A percentile compares a stretch with the other conserved stretches of the same genome.
These are phyloP conservation scores for Cactoblastis cactorum DNA, from an alignment of 2,888 invertebrate genomes.

Conservation along the genomic window DNA sequence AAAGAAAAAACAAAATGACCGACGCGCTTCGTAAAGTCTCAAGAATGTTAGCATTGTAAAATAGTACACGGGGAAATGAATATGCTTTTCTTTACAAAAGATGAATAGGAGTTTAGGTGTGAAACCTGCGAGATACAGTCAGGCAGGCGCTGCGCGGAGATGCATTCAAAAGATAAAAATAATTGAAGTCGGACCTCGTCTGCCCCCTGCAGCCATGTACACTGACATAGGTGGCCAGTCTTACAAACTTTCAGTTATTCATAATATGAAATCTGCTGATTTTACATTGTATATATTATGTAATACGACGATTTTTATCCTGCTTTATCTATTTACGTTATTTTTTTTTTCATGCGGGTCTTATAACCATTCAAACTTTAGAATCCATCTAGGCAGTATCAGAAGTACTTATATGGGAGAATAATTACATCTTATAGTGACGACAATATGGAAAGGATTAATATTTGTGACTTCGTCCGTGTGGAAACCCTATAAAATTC, in stretches of 20 bases:
- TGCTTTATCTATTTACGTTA: too few species aligned
- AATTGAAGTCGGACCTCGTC: slow-evolving; percentile 57
- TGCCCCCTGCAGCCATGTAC: slow-evolving; percentile 22
- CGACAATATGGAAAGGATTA: too few species aligned
- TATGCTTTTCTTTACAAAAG: slow-evolving; percentile 22
- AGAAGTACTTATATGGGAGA: too few species aligned
- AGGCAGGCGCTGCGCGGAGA: slow-evolving; percentile 39
- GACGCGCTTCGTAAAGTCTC: background rate
- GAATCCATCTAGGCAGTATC: too few species aligned
- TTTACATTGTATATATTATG: background rate
- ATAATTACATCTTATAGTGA: too few species aligned
- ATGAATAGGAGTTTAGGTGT: slow-evolving; percentile 50
- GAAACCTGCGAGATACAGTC: slow-evolving; percentile 48
- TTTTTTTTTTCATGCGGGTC: too few species aligned
- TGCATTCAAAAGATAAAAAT: slow-evolving; percentile 61
- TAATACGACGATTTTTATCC: too few species aligned
- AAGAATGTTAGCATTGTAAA: background rate
- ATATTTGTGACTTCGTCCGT: too few species aligned
- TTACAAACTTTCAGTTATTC: background rate
- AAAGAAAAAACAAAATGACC: background rate
- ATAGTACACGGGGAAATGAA: slow-evolving; percentile 2
- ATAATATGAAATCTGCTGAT: background rate
- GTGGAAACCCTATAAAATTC: too few species aligned
- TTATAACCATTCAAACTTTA: too few species aligned
- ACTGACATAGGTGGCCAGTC: background rate